A percentile compares a stretch with the other conserved stretches of the same genome.
Conservation (phyloP, 2,113 vertebrate species). For the Pygoscelis adeliae region DNA sequence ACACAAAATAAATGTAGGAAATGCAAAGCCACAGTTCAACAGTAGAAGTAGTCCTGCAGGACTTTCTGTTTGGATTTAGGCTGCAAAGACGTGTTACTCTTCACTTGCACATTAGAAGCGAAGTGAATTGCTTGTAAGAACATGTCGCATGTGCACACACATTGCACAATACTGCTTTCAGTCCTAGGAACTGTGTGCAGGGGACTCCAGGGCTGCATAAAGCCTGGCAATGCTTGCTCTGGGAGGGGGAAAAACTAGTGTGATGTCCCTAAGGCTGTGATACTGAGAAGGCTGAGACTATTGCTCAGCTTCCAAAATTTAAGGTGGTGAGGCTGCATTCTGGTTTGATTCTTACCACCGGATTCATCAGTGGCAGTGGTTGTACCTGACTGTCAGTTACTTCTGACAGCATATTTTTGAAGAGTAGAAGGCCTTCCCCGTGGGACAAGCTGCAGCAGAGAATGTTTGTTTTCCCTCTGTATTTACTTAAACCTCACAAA, state of each 20-base stretch:
- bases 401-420: not conserved
- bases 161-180: accelerated
- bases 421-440: not conserved
- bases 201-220: not conserved
- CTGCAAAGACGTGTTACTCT: not conserved
- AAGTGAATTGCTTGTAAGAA: not conserved
- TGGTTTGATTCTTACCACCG: not conserved
- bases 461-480: not conserved
- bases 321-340: not conserved
- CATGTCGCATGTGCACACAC: accelerated
- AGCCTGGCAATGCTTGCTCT: not conserved
- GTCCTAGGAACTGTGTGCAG: not conserved
- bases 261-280: not conserved
- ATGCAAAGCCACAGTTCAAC: not conserved
- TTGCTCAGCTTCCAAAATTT: not conserved
- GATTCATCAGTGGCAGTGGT: not conserved
- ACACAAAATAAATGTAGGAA: not conserved
- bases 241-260: not conserved
- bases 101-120: not conserved
- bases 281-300: not conserved
- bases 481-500: not conserved
- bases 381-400: not conserved
- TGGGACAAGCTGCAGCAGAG: not conserved
- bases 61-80: not conserved
- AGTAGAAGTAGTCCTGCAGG: not conserved